Evolutionary conservation across 1,140 invertebrate species (phyloP), one percentile per base, ranked within the genome.

Genomic region (Drosophila obscura): DNA sequence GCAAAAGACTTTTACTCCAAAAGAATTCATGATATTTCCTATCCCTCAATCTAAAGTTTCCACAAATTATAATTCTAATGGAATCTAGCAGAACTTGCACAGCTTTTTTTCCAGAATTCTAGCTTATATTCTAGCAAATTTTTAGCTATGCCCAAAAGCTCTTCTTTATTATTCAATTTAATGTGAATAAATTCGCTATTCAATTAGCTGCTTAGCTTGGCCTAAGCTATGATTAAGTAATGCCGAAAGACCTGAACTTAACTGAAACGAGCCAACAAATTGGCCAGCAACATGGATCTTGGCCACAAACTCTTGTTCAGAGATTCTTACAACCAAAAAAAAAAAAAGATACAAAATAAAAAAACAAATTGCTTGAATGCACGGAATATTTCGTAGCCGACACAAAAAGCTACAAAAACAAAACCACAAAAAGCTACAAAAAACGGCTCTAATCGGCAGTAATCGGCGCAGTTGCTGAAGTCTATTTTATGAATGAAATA

Each of bases 201-300:
- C 82, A 85, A 82, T 82, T 85, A 75, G 55, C 56, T 55, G 28
- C 43, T 24, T 64, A 67, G 80, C 63, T 53, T 69, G 80, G 76
- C 83, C 66, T 57, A 55, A 76, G 65, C 78, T 63, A 56, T 77
- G 65, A 60, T 58, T 80, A 74, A 49, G 44, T 43, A 65, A 65
- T 63, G 77, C 71, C 67, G 1, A 39, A 39, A 60, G 51, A 61
- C 41, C 16, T n/a, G 41, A 52, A 50, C 28, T 11, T 60, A 71
- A 39, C 49, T 24, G 35, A 64, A 74, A 74, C 57, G 59, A 74
- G 59, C 61, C 62, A 66, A 64, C 59, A 64, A 73, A 73, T 73
- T 73, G 59, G 69, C 57, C 50, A 49, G 28, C 57, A 45, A 22
- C 35, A 53, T 53, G 51, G 28, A 16, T 73, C 60, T 73, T 52